Evolutionary conservation across 2,797 vertebrate genomes (phyloP), one percentile per base, ranked within the genome.

Genomic region (Margarornis squamiger): DNA sequence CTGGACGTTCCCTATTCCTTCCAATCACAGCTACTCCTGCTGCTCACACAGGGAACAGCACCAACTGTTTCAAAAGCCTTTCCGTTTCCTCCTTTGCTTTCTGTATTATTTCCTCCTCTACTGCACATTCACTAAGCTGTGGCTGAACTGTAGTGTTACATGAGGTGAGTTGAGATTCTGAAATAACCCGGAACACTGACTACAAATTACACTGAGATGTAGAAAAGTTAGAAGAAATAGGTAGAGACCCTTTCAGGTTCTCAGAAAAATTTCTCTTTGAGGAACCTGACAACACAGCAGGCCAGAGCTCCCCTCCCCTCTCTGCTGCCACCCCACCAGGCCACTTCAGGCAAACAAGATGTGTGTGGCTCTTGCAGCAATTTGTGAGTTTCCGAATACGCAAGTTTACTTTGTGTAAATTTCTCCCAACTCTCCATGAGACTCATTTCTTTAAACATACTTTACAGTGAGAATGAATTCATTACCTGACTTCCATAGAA

Each of bases 11-110:
- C 52, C 32, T 2, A 8, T 5, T 34, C 22, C 49, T 27, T 32
- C 57, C 24, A 68, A 3, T 1, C 0, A 0, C 1, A 72, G 36
- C 0, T 2, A 4, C 59, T 61, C 16, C 54, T 46, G 30, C 85
- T 73, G 90, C 67, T 87, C 59, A 14, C 67, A 19, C 24, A 61
- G 30, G 21, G n/a, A 85, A 63, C 32, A n/a, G 59, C 22, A 70
- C 2, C 15, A 22, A 58, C 41, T 2, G 9, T 6, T 88, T 49
- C 19, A 49, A 43, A 77, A 74, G 34, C 61, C 29, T 63, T 70
- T 23, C 43, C 8, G 7, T 16, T 52, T 39, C 71, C 80, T 70
- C 52, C 58, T 52, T 27, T 59, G 52, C 48, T 59, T 79, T 32
- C 49, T 29, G 1, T 10, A 8, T 14, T 30, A 39, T 55, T 67